These are phyloP conservation scores for Nineta flava DNA, from an alignment of 2,888 invertebrate genomes.

Conservation along the genomic window DNA sequence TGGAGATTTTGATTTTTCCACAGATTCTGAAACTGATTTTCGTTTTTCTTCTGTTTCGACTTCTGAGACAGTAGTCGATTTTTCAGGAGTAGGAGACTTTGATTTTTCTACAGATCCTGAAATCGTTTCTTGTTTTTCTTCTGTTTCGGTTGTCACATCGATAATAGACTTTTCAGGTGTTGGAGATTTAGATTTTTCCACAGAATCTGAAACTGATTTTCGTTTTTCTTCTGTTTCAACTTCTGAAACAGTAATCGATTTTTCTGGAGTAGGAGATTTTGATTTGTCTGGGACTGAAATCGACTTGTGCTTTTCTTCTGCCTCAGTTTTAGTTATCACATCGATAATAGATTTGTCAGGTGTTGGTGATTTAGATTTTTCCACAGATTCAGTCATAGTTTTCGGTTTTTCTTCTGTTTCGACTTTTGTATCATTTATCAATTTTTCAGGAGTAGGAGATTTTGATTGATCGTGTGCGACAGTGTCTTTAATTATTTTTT, in stretches of 20 bases:
- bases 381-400: neutral
- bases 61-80: conserved; percentile 6
- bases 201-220: conserved; percentile 5
- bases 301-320: neutral
- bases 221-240: neutral
- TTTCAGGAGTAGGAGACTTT: conserved; percentile 7
- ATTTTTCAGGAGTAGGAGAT: neutral
- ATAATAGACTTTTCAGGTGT: conserved; percentile 1
- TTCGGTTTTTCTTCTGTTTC: conserved; percentile 6
- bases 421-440: conserved; percentile 14
- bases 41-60: conserved; percentile 3
- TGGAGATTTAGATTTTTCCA: conserved; percentile 4
- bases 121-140: neutral
- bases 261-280: conserved; percentile 10
- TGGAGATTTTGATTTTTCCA: conserved; percentile 2
- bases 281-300: conserved; percentile 9
- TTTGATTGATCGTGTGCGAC: neutral
- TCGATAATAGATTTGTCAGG: neutral
- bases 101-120: conserved; percentile 14
- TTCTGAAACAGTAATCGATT: conserved; percentile 11
- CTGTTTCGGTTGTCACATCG: neutral
- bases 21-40: no score
- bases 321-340: neutral
- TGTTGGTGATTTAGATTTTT: conserved; percentile 8
- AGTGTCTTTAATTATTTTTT: neutral